Conservation (phyloP, 2,797 vertebrate species). For the Pampus argenteus region DNA sequence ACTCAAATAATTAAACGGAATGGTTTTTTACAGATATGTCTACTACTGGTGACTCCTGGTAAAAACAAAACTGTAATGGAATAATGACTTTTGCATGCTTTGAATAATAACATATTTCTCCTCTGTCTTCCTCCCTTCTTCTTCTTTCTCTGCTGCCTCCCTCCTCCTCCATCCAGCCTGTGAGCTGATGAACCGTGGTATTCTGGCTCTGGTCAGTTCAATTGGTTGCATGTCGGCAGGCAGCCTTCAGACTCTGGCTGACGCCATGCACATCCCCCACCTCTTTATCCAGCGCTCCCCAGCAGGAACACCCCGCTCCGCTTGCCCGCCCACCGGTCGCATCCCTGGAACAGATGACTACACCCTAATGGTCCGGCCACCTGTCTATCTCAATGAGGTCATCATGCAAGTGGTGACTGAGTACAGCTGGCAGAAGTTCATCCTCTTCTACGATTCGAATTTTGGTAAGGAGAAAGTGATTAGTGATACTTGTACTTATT, state of each 20-base stretch:
- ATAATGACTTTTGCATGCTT: background rate
- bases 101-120: conserved; percentile 30
- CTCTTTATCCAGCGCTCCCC: conserved; percentile 96
- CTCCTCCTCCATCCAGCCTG: conserved; percentile 86
- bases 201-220: conserved; percentile 97
- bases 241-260: conserved; percentile 94
- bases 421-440: conserved; percentile 99
- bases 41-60: background rate
- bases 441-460: conserved; percentile 96
- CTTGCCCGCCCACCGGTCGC: conserved; percentile 90
- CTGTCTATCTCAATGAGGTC: conserved; percentile 97
- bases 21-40: conserved; percentile 2
- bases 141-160: conserved; percentile 8
- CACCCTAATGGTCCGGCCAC: conserved; percentile 95
- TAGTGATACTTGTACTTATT: background rate
- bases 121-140: conserved; percentile 6
- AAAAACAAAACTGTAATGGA: background rate
- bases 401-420: conserved; percentile 96
- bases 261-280: conserved; percentile 99
- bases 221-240: conserved; percentile 96
- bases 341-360: conserved; percentile 91
- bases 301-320: conserved; percentile 90
- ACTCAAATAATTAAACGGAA: conserved; percentile 19
- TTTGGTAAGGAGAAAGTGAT: conserved; percentile 88
- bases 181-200: conserved; percentile 99